Base-by-base conservation (phyloP, 2,888 invertebrate genomes). In the Meganola albula region DNA sequence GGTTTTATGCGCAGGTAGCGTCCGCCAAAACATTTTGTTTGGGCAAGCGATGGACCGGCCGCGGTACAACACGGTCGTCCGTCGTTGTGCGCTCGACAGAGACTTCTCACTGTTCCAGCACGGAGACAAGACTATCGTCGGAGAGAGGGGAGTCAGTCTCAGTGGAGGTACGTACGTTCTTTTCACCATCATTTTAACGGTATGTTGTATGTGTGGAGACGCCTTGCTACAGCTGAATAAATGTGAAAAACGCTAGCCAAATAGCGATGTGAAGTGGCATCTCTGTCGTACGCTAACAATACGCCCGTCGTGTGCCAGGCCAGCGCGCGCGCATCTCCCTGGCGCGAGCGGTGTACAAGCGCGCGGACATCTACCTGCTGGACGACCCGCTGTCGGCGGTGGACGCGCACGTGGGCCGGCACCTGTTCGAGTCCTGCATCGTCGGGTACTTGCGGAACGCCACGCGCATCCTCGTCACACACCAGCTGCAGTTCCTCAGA, bases 301-400 rank as follows among this genome's bases (percentile, higher is more conserved):
- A 4, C 2, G 2, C 9, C 10, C 16, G n/a, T 27, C 11, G n/a
- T 12, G 7, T 4, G 3, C 82, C 90, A 61, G 93, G 96, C 2
- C 97, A 97, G 71, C 91, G 94, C 40, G 97, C 97, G 0, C 89
- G 97, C 47, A 93, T 98, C 31, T 95, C 94, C 35, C 87, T 98
- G 25, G 96, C 95, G 0, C 90, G 97, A 45, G 93, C 96, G 0
- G 91, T 96, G 1, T 97, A 96, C 75, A 91, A 92, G 27, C 90
- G 95, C 43, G 92, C 94, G 0, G 94, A 96, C 51, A 92, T 97
- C 46, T 97, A 96, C 65, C 74, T 97, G 9, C 77, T 97, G 31
- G 97, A 97, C 70, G 97, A 97, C 82, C 97, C 97, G 0, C 82
- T 97, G 20, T 93, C 95, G 40, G 97, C 97, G 0, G 97, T 97